Evolutionary conservation across 2,888 invertebrate species (phyloP).

Genomic region (Amphipoea lucens): DNA sequence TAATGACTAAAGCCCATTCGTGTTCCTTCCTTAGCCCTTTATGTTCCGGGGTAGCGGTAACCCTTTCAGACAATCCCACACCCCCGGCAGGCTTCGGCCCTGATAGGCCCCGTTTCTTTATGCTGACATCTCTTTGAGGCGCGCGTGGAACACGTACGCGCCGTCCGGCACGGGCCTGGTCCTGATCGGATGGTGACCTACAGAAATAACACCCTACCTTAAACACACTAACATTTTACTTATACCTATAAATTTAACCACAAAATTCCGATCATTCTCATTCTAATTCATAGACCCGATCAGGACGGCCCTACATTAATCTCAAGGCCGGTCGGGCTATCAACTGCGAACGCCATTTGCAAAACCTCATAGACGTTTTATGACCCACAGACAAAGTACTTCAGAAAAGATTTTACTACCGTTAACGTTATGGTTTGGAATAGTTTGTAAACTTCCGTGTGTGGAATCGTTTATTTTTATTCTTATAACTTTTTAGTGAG

Average conservation of each 20-base stretch:
- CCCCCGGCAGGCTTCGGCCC: too few relatives aligned
- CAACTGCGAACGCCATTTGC: constrained; percentile 40
- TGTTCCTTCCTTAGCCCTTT: too few relatives aligned
- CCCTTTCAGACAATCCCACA: too few relatives aligned
- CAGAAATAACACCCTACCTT: not conserved
- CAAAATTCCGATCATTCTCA: constrained; percentile 40
- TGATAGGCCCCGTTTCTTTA: too few relatives aligned
- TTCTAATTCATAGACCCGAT: constrained; percentile 38
- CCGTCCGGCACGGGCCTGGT: too few relatives aligned
- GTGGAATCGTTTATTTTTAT: not conserved
- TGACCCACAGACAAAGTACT: constrained; percentile 18
- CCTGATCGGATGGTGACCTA: too few relatives aligned
- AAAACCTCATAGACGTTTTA: constrained; percentile 42
- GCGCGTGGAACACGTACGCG: too few relatives aligned
- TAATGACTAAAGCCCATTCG: too few relatives aligned
- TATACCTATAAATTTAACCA: constrained; percentile 23
- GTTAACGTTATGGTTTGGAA: not conserved
- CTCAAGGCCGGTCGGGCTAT: constrained; percentile 52
- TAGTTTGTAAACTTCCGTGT: constrained; percentile 9
- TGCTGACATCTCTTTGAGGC: too few relatives aligned
- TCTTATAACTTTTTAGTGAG: not conserved
- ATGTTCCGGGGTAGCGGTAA: too few relatives aligned
- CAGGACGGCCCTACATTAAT: constrained; percentile 46
- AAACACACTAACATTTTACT: not conserved
- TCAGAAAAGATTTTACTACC: constrained; percentile 29